Conservation (phyloP, 1,140 invertebrate genomes). For the Ceratitis capitata region DNA sequence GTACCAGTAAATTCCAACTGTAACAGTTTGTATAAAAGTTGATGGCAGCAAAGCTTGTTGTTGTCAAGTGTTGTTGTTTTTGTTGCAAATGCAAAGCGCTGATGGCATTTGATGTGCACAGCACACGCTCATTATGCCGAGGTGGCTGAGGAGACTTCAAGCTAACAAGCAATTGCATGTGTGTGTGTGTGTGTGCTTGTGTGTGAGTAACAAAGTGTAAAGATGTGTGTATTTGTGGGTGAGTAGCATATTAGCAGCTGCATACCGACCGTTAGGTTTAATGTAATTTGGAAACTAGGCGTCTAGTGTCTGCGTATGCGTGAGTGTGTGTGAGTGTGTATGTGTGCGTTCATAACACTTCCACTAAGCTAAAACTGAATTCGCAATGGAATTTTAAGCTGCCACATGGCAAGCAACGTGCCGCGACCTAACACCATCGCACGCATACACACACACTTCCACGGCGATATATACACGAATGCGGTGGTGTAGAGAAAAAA, state of each 20-base stretch:
- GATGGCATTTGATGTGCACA: slow-evolving; percentile 12
- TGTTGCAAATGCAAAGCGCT: background rate
- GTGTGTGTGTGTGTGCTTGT: background rate
- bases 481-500: background rate
- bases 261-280: background rate
- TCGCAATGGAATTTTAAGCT: slow-evolving; percentile 32
- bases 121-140: slow-evolving; percentile 8
- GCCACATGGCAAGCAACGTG: slow-evolving; percentile 10
- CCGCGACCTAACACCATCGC: background rate
- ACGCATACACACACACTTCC: background rate
- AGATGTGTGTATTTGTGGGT: background rate
- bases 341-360: background rate
- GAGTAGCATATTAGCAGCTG: background rate
- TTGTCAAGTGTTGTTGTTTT: background rate
- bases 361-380: background rate
- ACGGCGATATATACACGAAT: background rate
- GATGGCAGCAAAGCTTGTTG: background rate
- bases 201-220: too few species aligned
- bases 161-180: background rate
- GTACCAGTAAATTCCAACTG: background rate
- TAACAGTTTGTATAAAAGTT: background rate
- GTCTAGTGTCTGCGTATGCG: background rate
- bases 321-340: background rate
- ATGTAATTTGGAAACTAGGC: background rate
- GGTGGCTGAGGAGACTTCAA: background rate